Percentiles rank a stretch among this genome's conserved stretches.
Evolutionary conservation across 2,797 vertebrate genomes (phyloP).

Genomic region (Amazona ochrocephala): DNA sequence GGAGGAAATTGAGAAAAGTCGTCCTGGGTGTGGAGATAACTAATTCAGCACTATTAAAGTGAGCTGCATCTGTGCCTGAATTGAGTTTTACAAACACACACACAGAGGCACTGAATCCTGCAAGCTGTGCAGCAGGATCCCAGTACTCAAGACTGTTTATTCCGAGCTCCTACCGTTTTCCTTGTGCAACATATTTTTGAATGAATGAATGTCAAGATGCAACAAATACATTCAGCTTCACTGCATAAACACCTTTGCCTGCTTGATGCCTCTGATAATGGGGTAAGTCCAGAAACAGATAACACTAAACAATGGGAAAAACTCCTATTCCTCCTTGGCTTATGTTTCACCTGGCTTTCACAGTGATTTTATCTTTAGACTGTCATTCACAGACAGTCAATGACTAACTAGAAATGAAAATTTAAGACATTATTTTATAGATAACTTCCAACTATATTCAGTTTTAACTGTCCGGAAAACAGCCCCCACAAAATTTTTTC

Average conservation of each 20-base stretch:
- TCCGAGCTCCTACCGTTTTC: neutral
- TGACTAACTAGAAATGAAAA: neutral
- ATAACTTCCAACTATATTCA: neutral
- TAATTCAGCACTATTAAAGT: neutral
- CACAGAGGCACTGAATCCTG: neutral
- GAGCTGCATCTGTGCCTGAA: neutral
- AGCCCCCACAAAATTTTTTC: neutral
- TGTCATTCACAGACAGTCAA: neutral
- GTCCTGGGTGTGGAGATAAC: neutral
- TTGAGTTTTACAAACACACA: neutral
- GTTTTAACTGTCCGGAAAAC: neutral
- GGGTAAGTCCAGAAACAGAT: neutral
- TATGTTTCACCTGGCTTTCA: neutral
- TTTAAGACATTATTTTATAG: neutral
- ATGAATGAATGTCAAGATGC: neutral
- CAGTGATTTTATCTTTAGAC: neutral
- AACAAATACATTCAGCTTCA: neutral
- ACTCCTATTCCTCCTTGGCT: neutral
- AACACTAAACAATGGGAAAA: neutral
- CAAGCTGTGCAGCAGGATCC: neutral
- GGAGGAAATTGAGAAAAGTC: conserved; percentile 25
- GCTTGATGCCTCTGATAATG: neutral
- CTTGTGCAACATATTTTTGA: neutral
- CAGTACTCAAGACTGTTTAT: neutral
- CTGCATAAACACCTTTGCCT: neutral